These are phyloP conservation scores for Mythimna albipuncta DNA, from an alignment of 2,888 invertebrate species.

Conservation along the genomic window DNA sequence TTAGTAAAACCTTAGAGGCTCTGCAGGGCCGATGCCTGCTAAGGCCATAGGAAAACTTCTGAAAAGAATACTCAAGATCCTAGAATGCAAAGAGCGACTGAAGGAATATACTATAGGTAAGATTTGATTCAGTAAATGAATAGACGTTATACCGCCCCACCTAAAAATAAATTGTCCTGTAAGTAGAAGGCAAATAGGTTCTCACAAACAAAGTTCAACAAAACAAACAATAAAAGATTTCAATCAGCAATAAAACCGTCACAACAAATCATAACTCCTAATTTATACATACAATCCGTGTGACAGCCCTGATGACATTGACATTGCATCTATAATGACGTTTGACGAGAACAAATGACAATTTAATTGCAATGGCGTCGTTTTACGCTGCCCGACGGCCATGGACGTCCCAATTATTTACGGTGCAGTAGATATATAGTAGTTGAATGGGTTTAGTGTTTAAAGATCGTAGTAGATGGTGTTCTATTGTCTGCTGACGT, in stretches of 20 bases:
- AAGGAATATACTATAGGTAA: no score
- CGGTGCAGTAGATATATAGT: neutral
- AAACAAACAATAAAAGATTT: slow-evolving; percentile 13
- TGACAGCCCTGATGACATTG: slow-evolving; percentile 67
- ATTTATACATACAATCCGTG: slow-evolving; percentile 10
- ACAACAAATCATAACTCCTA: neutral
- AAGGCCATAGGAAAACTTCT: no score
- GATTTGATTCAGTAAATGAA: no score
- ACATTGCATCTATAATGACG: slow-evolving; percentile 71
- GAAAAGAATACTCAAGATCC: no score
- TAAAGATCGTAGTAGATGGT: neutral
- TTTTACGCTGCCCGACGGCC: slow-evolving; percentile 36
- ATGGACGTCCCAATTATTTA: slow-evolving; percentile 32
- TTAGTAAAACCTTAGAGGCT: no score
- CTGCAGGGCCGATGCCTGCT: no score
- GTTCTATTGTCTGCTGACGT: neutral
- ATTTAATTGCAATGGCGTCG: slow-evolving; percentile 69
- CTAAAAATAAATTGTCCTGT: neutral
- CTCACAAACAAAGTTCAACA: neutral
- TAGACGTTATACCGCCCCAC: no score
- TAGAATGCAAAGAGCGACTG: no score
- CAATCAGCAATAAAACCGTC: slow-evolving; percentile 22
- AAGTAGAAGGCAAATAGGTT: neutral
- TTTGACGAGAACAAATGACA: slow-evolving; percentile 68
- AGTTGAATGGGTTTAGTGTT: neutral